Evolutionary conservation across 2,888 invertebrate species (phyloP).

Genomic region (Caenorhabditis zanzibari): DNA sequence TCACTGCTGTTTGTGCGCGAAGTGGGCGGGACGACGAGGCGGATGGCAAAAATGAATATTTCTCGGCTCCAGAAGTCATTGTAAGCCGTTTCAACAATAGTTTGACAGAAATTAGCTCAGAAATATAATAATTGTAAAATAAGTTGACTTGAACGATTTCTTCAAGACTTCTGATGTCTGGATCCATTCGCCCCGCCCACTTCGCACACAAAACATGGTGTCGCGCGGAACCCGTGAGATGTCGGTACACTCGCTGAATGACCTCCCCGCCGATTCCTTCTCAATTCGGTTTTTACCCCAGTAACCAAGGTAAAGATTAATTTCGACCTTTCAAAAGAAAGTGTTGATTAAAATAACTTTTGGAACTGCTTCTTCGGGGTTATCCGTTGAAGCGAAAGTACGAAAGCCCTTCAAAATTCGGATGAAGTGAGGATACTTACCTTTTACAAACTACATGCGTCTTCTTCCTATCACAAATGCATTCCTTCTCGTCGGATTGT

Average conservation of each 20-base stretch:
- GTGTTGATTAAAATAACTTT: constrained; percentile 43
- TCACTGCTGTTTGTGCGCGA: constrained; percentile 9
- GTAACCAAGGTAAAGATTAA: constrained; percentile 52
- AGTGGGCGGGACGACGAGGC: neutral
- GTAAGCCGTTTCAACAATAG: no score
- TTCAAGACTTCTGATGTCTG: no score
- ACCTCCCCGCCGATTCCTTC: neutral
- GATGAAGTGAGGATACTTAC: constrained; percentile 42
- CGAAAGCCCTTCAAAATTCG: no score
- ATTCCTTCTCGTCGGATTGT: constrained; percentile 58
- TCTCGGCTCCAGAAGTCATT: no score
- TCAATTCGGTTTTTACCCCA: constrained; percentile 42
- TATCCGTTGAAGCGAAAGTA: constrained; percentile 30
- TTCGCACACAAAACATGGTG: neutral
- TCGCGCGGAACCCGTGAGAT: constrained; percentile 39
- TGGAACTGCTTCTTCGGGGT: constrained; percentile 51
- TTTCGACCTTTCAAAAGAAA: constrained; percentile 45
- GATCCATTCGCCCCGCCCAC: no score
- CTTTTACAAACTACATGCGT: constrained; percentile 73
- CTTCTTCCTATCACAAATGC: constrained; percentile 70
- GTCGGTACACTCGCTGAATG: constrained; percentile 22
- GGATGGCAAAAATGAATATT: neutral
- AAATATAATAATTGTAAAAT: no score
- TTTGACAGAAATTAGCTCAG: neutral
- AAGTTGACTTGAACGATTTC: no score